Base-by-base conservation (phyloP, 2,888 invertebrate species). In the Glaucopsyche alexis region DNA sequence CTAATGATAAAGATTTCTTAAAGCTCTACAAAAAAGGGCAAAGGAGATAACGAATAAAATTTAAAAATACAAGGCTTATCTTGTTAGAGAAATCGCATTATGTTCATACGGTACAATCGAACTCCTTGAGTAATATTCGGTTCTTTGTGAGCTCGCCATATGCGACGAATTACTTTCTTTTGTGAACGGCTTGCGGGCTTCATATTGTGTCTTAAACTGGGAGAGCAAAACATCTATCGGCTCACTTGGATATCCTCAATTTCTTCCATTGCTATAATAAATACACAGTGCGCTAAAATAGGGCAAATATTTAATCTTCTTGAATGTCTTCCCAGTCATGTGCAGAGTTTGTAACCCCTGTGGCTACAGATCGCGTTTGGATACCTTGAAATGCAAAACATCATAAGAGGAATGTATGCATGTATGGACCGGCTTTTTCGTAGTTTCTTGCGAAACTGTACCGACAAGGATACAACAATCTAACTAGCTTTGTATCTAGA, bases 91-190 rank as follows among this genome's bases (percentile, higher is more conserved):
- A 45, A 52, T 38, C 72, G 45, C 52, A 72, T 72, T 45, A 67
- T 66, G 52, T 66, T 50, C 67, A 67, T 72, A 76, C 78, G 78
- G 79, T 80, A 79, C 78, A 75, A 60, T 77, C 78, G 79, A 82
- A 81, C 71, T 73, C 72, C 60, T 73, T 69, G 69, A 72, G 76
- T 72, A 83, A 83, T 84, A 85, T 85, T 84, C 84, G 81, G 80
- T 84, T 87, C 84, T 84, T 85, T 84, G 85, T 84, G 76, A 78
- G 74, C 52, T 78, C 83, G 82, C 80, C 87, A 87, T 85, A 83
- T 88, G 87, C 81, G 81, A 80, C 81, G 83, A 86, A 87, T 87
- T 83, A 87, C 86, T 80, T 85, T 83, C 84, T 85, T 79, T 86
- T 87, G 85, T 85, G 81, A 81, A 79, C 79, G 78, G 73, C 77